Base-by-base conservation (phyloP, 2,113 vertebrate genomes). In the Mastomys coucha region DNA sequence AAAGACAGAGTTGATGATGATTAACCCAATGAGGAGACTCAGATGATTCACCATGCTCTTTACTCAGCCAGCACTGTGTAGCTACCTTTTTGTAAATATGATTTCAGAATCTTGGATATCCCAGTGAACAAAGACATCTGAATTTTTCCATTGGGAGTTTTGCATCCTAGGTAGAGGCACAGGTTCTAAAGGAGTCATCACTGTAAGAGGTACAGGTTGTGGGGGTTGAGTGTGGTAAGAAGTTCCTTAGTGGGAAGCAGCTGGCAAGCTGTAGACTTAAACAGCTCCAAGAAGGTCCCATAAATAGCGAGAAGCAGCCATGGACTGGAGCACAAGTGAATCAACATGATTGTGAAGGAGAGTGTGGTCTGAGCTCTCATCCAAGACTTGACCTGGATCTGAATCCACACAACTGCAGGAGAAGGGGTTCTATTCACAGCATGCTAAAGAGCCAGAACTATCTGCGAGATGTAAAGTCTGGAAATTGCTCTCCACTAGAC, bases 1-100 rank as follows among this genome's bases (percentile, higher is more conserved):
- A 85, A 91, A 69, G 31, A 70, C 39, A 7, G 20, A 84, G 80
- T 77, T 88, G 20, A 49, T 60, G 14, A 81, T 31, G 3, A 87
- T 49, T 28, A 39, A 4, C 24, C 7, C 24, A 7, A 28, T 63
- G 33, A 60, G 26, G 3, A 42, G 22, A 77, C 10, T 88, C 26
- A 16, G 78, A 42, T 80, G 65, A 42, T 77, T 94, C 20, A 67
- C 24, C 81, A 76, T 53, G 88, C 97, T 96, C 36, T 80, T 76
- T 75, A 70, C 36, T 78, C 4, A 76, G 11, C 5, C 24, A 69
- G 20, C 22, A 13, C 58, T 73, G n/a, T 26, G 1, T 51, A 65
- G 0, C 0, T 6, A 10, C 2, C 2, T 72, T 93, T 56, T 60
- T 93, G 65, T 2, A 42, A 72, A 53, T 67, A 65, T 16, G 75